These are phyloP conservation scores for Drosophila aldrichi DNA, from an alignment of 2,888 invertebrate genomes.

Conservation along the genomic window DNA sequence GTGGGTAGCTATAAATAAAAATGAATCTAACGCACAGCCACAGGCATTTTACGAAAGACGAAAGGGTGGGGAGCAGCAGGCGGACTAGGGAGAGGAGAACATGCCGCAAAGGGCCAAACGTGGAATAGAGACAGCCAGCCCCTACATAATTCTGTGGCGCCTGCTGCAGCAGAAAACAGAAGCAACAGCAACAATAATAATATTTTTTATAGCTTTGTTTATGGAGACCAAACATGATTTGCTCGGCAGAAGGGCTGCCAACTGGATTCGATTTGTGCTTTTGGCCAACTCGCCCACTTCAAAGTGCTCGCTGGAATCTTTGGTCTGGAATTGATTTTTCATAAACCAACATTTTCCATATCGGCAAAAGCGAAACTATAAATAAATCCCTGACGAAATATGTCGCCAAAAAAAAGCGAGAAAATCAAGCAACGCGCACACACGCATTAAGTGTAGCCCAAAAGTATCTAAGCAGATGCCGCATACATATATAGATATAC, in stretches of 20 bases:
- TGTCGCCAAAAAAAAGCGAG: constrained; percentile 71
- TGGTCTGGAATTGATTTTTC: constrained; percentile 48
- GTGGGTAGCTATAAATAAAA: constrained; percentile 67
- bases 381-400: constrained; percentile 47
- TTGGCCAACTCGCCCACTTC: constrained; percentile 23
- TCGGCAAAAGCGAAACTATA: constrained; percentile 45
- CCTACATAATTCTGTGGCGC: constrained; percentile 66
- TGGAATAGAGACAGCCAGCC: constrained; percentile 11
- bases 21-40: constrained; percentile 56
- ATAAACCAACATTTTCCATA: constrained; percentile 19
- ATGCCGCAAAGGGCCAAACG: constrained; percentile 3
- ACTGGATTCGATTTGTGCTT: constrained; percentile 8
- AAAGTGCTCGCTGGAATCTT: constrained; percentile 26
- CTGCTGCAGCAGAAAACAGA: constrained; percentile 40
- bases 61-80: background rate
- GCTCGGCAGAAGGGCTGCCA: constrained; percentile 30
- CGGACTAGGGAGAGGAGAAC: too few relatives aligned
- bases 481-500: background rate
- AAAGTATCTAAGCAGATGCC: constrained; percentile 37
- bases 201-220: constrained; percentile 75
- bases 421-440: constrained; percentile 14
- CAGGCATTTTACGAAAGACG: constrained; percentile 35
- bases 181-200: constrained; percentile 23
- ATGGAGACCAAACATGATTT: constrained; percentile 56
- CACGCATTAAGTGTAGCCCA: constrained; percentile 5